phyloP scores from a whole-genome alignment of 2,797 vertebrate species.

The Pangasius larnaudii region DNA sequence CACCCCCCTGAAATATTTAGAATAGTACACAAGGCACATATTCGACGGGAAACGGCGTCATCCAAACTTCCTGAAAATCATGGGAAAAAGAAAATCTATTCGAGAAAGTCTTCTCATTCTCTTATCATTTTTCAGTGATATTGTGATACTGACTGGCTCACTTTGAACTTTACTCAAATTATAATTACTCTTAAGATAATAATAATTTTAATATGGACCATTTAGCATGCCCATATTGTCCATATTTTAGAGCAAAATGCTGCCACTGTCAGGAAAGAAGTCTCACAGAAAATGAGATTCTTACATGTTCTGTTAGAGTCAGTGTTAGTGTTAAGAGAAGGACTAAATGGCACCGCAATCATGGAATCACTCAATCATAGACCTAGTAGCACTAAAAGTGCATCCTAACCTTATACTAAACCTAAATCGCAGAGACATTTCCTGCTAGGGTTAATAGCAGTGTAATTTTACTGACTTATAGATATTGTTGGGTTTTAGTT shows the following conservation, averaged over 20 bases:
- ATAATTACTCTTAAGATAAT: background rate
- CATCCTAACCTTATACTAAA: background rate
- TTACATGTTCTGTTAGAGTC: background rate
- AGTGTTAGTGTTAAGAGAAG: background rate
- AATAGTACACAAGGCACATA: background rate
- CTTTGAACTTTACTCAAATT: background rate
- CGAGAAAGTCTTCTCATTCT: background rate
- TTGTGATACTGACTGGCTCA: background rate
- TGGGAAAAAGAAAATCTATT: too few species aligned
- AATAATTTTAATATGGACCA: background rate
- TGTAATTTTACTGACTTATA: slow-evolving; percentile 5
- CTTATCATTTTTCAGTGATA: background rate
- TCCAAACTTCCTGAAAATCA: background rate
- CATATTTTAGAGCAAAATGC: background rate
- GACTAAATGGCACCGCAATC: background rate
- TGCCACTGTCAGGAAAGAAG: background rate
- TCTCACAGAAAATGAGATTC: background rate
- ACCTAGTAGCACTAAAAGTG: background rate
- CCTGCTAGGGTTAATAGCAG: slow-evolving; percentile 21
- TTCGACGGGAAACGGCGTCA: background rate
- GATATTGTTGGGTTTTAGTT: slow-evolving; percentile 6
- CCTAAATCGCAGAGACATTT: slow-evolving; percentile 3
- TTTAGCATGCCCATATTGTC: background rate
- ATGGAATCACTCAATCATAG: background rate
- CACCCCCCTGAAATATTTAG: background rate